Conservation (phyloP, 2,888 invertebrate species). For the Rhodophaea formosa region DNA sequence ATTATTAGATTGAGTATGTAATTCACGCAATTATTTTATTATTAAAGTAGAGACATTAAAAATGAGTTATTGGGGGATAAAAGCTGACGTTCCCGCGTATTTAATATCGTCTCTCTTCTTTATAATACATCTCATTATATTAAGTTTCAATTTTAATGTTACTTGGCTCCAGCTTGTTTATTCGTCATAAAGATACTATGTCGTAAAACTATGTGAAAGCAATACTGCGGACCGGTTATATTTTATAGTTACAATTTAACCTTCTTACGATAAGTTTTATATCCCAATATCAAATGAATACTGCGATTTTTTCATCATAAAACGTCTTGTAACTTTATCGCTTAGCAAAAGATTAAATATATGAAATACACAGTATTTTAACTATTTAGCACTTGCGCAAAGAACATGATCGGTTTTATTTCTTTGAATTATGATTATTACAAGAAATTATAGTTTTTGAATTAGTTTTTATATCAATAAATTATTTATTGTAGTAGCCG, state of each 20-base stretch:
- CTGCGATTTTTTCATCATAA: constrained; percentile 11
- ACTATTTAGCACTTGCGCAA: background rate
- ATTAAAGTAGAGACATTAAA: background rate
- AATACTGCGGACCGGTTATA: constrained; percentile 23
- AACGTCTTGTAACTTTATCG: constrained; percentile 3
- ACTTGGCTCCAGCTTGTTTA: constrained; percentile 5
- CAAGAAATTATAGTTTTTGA: background rate
- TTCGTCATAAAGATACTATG: constrained; percentile 8
- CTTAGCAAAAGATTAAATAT: constrained; percentile 34
- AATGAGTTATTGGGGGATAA: background rate
- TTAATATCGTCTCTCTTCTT: background rate
- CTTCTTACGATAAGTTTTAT: constrained; percentile 37
- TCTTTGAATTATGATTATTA: background rate
- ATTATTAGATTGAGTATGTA: too few species aligned
- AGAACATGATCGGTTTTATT: background rate
- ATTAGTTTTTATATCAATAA: background rate
- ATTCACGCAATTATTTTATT: too few species aligned
- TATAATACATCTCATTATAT: constrained; percentile 3
- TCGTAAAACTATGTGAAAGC: constrained; percentile 19
- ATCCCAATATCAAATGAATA: constrained; percentile 26
- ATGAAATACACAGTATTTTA: constrained; percentile 2
- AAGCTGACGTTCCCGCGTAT: background rate
- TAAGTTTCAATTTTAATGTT: constrained; percentile 3
- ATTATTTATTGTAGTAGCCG: background rate
- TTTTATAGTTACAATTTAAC: constrained; percentile 41